A percentile compares a stretch with the other conserved stretches of the same genome.
Evolutionary conservation across 2,888 invertebrate genomes (phyloP).

Genomic region (Melanotus villosus): DNA sequence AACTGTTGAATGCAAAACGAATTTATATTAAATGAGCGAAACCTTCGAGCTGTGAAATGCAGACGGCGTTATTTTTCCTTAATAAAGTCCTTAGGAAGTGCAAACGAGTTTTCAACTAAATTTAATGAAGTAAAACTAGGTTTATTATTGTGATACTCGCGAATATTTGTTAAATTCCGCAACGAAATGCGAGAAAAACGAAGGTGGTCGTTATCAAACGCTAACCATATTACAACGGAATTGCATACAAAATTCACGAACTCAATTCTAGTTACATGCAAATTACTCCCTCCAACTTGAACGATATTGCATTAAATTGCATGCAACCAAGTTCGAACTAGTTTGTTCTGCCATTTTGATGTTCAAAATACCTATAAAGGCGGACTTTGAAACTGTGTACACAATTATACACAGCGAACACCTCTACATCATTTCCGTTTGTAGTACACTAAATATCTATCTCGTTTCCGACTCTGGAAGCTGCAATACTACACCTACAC

Average conservation of each 20-base stretch:
- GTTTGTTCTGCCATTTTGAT: slow-evolving; percentile 6
- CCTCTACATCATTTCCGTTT: slow-evolving; percentile 2
- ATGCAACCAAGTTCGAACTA: slow-evolving; percentile 8
- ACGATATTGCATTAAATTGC: neutral
- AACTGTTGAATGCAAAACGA: too few relatives aligned
- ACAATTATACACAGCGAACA: neutral
- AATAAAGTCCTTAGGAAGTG: neutral
- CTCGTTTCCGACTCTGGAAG: neutral
- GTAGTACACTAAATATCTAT: neutral
- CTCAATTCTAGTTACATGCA: neutral
- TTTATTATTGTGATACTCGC: too few relatives aligned
- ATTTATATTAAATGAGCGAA: too few relatives aligned
- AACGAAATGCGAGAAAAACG: neutral
- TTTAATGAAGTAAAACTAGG: neutral
- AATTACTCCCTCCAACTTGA: slow-evolving; percentile 13
- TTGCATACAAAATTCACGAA: neutral
- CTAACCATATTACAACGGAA: neutral
- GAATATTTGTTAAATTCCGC: neutral
- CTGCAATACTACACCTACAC: neutral
- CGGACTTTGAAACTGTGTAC: neutral
- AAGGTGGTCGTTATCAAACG: too few relatives aligned
- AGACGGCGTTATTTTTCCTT: too few relatives aligned
- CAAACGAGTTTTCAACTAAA: neutral
- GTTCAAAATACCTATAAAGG: slow-evolving; percentile 6
- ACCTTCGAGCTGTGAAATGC: too few relatives aligned